Conservation (phyloP, 2,797 vertebrate genomes). For the Sebastes diaconus region DNA sequence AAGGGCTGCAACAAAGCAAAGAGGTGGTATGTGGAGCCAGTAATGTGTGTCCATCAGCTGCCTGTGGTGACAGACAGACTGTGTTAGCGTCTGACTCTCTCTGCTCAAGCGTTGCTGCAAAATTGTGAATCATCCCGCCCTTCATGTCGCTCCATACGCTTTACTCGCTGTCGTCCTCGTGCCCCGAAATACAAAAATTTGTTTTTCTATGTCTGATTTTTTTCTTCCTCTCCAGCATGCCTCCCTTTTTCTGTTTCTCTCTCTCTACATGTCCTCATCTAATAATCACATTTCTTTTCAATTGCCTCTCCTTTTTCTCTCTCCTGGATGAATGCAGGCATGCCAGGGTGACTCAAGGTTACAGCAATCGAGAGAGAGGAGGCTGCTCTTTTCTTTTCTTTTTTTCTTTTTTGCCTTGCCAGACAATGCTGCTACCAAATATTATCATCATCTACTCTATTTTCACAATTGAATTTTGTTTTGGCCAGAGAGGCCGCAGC, state of each 20-base stretch:
- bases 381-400: slow-evolving; percentile 27
- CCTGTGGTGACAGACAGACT: slow-evolving; percentile 60
- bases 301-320: slow-evolving; percentile 29
- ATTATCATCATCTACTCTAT: slow-evolving; percentile 60
- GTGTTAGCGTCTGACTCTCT: slow-evolving; percentile 49
- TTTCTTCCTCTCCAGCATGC: not conserved
- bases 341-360: slow-evolving; percentile 66
- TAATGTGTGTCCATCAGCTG: slow-evolving; percentile 61
- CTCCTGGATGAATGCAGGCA: slow-evolving; percentile 43
- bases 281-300: slow-evolving; percentile 66
- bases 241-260: not conserved
- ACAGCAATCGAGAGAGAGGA: slow-evolving; percentile 45
- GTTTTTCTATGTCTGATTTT: slow-evolving; percentile 29
- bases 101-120: slow-evolving; percentile 43
- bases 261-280: slow-evolving; percentile 43
- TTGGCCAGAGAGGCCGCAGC: slow-evolving; percentile 39
- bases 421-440: slow-evolving; percentile 53
- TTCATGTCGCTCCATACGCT: slow-evolving; percentile 51
- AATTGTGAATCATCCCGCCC: slow-evolving; percentile 63
- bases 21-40: slow-evolving; percentile 23
- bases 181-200: slow-evolving; percentile 29
- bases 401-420: not conserved
- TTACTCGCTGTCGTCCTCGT: slow-evolving; percentile 18
- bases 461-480: slow-evolving; percentile 61
- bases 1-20: slow-evolving; percentile 33